Evolutionary conservation across 2,888 invertebrate species (phyloP).

Genomic region (Dascillus cervinus): DNA sequence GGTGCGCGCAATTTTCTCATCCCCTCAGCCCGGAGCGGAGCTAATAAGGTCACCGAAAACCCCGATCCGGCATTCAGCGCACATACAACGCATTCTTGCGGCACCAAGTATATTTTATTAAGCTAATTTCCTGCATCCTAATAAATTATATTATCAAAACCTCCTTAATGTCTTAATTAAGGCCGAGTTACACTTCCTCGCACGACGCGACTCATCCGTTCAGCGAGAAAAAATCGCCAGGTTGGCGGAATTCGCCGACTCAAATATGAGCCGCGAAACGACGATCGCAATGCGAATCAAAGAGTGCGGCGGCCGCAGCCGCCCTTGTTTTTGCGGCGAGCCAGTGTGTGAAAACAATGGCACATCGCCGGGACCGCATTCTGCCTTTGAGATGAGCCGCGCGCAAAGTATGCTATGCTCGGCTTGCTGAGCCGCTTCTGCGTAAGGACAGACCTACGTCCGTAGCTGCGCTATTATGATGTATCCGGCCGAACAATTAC

Average conservation of each 20-base stretch:
- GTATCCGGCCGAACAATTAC: too few relatives aligned
- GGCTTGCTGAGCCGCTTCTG: conserved; percentile 19
- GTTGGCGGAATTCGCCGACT: too few relatives aligned
- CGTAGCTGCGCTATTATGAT: too few relatives aligned
- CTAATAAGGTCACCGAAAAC: too few relatives aligned
- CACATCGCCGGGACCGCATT: conserved; percentile 41
- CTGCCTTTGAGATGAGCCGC: conserved; percentile 38
- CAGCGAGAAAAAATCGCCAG: too few relatives aligned
- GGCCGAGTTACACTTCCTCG: conserved; percentile 15
- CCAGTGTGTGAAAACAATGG: conserved; percentile 44
- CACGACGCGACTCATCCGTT: too few relatives aligned
- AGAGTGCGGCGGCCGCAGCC: conserved; percentile 36
- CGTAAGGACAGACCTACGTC: conserved; percentile 14
- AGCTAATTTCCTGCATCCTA: conserved; percentile 20
- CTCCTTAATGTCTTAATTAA: conserved; percentile 20
- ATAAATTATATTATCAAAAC: conserved; percentile 18
- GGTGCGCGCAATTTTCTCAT: too few relatives aligned
- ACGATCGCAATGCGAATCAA: conserved; percentile 38
- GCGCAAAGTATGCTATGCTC: conserved; percentile 31
- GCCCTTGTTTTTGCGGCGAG: conserved; percentile 40
- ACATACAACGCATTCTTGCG: conserved; percentile 10
- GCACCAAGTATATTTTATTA: conserved; percentile 16
- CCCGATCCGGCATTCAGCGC: conserved; percentile 2
- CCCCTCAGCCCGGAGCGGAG: too few relatives aligned
- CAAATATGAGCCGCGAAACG: conserved; percentile 38